These are phyloP conservation scores for Coreius guichenoti DNA, from an alignment of 2,797 vertebrate genomes.

Conservation along the genomic window DNA sequence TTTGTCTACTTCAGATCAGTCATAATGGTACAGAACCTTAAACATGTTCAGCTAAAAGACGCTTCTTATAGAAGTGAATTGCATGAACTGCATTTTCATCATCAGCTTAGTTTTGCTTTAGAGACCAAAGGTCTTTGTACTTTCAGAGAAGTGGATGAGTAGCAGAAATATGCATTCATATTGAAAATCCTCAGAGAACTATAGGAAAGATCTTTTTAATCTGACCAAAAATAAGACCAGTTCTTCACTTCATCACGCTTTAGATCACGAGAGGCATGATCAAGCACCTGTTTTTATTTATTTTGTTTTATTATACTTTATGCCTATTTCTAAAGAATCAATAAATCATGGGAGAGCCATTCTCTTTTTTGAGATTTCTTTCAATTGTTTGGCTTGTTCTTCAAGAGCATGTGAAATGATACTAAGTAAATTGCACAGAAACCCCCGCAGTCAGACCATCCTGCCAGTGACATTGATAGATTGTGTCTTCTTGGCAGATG, in stretches of 20 bases:
- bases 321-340: not conserved
- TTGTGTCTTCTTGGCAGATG: slow-evolving; percentile 27
- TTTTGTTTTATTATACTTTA: not conserved
- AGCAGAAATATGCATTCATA: not conserved
- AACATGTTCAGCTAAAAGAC: slow-evolving; percentile 13
- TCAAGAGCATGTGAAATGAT: slow-evolving; percentile 3
- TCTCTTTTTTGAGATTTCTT: slow-evolving; percentile 9
- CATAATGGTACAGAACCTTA: slow-evolving; percentile 1
- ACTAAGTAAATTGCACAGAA: slow-evolving; percentile 34
- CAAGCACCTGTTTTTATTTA: not conserved
- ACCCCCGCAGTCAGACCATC: slow-evolving; percentile 15
- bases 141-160: not conserved
- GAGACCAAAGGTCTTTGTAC: not conserved
- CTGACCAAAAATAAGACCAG: not conserved
- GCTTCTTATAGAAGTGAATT: not conserved
- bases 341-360: slow-evolving; percentile 8
- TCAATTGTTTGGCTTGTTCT: slow-evolving; percentile 13
- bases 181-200: not conserved
- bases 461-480: slow-evolving; percentile 20
- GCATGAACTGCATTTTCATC: not conserved
- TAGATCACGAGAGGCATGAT: not conserved
- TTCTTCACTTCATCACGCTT: not conserved
- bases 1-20: not conserved
- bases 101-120: slow-evolving; percentile 9
- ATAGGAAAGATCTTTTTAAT: not conserved